Evolutionary conservation across 2,113 vertebrate species (phyloP), one percentile per base, ranked within the genome.

Genomic region (Anguilla japonica): DNA sequence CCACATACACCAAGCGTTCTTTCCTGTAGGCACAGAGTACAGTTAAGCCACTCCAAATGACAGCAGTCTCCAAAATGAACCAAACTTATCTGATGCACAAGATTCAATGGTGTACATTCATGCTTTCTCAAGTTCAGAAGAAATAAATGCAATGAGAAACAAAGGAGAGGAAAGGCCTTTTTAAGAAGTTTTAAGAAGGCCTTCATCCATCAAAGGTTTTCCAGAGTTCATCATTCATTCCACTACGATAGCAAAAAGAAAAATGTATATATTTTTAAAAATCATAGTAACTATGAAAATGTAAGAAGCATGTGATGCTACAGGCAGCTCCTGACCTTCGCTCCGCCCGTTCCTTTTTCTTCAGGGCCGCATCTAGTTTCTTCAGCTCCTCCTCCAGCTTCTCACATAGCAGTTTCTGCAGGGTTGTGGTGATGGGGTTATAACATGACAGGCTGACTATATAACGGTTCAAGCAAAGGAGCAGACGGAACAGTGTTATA

Each of bases 281-380:
- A 8, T 9, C 56, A 60, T 20, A 60, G 18, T 60, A 60, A 60
- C 14, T 60, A 20, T 56, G 53, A 15, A 60, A 60, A 60, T 60
- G 56, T 60, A 60, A 60, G 18, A 20, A 60, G 18, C 3, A 60
- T 60, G 67, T 56, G 15, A 75, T 41, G 41, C 13, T 46, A 57
- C 1, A 14, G 22, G 43, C 40, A 46, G 22, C 3, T 81, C 87
- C 29, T 89, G 94, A 98, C 98, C 98, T 98, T 92, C 97, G 94
- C 86, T 99, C 98, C 0, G 98, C 97, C 14, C 98, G 97, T 43
- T 99, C 98, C 89, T 97, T 99, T 95, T 99, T 99, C 91, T 99
- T 99, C 87, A 99, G 93, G 82, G 97, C 96, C 0, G 98, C 96
- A 40, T 99, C 98, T 7, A 99, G 95, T 88, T 98, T 97, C 86